A percentile compares a stretch with the other conserved stretches of the same genome.
phyloP scores from a whole-genome alignment of 2,113 vertebrate genomes.

The Poecile atricapillus region DNA sequence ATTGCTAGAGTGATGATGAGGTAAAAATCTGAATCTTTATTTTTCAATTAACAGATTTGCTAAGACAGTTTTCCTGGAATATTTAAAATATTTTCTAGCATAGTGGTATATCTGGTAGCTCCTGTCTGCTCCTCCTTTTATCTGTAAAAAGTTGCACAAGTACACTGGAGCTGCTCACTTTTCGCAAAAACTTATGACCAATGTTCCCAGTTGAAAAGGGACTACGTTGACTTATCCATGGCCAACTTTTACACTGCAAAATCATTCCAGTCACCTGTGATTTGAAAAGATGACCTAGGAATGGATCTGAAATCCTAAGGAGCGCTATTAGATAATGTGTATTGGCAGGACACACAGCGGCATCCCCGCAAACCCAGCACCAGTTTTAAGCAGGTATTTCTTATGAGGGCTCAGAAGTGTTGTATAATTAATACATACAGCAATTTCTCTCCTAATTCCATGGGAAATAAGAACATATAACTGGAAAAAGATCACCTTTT shows the following conservation, averaged over 20 bases:
- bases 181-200: neutral
- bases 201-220: neutral
- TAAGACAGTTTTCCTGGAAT: neutral
- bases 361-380: neutral
- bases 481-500: neutral
- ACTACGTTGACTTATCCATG: neutral
- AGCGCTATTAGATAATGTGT: neutral
- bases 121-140: accelerated
- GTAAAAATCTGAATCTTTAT: conserved; percentile 25
- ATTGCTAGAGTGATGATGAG: neutral
- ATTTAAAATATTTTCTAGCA: neutral
- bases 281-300: neutral
- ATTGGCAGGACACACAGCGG: neutral
- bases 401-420: neutral
- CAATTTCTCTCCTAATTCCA: neutral
- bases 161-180: neutral
- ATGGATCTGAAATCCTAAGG: neutral
- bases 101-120: neutral
- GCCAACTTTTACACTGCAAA: neutral
- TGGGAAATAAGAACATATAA: neutral
- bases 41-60: neutral
- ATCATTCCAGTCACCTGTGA: neutral
- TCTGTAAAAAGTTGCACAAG: neutral
- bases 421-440: neutral
- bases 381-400: neutral